Base-by-base conservation (phyloP, 2,888 invertebrate genomes). In the Drosophila buzzatii region DNA sequence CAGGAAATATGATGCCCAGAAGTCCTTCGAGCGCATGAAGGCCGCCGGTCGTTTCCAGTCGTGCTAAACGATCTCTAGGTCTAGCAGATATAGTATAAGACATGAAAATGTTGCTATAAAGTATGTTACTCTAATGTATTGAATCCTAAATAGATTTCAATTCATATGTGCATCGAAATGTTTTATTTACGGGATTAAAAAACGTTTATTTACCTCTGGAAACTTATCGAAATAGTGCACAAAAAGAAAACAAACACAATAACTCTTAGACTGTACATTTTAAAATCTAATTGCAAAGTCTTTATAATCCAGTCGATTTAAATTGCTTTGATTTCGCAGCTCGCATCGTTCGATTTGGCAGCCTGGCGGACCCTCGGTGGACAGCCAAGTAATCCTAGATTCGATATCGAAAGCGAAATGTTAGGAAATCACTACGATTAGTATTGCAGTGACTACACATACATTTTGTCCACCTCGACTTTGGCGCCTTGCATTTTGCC, bases 401-500 rank as follows among this genome's bases (percentile, higher is more conserved):
- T 55, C n/a, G 6, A 35, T 20, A 20, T 23, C 5, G 6, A 31
- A 23, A 20, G 16, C 5, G 10, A 37, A 23, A n/a, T 2, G 10
- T n/a, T 63, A 60, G 3, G 55, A 14, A 31, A 18, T 31, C 0
- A 33, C 10, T 14, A 20, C 0, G 9, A n/a, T n/a, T 14, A 45
- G 12, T 6, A 20, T n/a, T 18, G 8, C 47, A 18, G 8, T 3
- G 20, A 18, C 39, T 58, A 94, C 96, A 94, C 96, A 95, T 93
- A 98, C 98, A 98, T 97, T 91, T 96, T 96, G 90, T 97, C 97
- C 59, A 98, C 94, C 83, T 95, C 95, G 9, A 95, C 94, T 91
- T 96, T 96, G 49, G 94, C 94, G 14, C 98, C 98, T 93, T 98
- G 98, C 92, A 98, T 95, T 93, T 97, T 97, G 58, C 99, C 99